Conservation (phyloP, 2,113 vertebrate genomes). For the Oplegnathus fasciatus region DNA sequence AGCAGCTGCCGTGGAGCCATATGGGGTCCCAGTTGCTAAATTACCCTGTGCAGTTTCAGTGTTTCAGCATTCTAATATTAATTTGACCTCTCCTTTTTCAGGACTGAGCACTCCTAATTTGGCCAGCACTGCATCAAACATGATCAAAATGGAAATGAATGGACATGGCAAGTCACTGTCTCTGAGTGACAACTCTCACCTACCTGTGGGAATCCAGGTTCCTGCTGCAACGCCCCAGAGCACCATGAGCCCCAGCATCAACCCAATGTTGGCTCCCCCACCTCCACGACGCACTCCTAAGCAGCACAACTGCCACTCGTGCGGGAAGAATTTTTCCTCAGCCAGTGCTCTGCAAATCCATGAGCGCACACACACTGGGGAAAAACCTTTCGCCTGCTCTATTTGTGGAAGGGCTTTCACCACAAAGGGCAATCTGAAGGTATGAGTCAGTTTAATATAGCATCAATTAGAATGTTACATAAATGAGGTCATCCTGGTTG, state of each 20-base stretch:
- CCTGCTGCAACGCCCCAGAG: constrained; percentile 90
- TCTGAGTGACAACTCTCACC: constrained; percentile 90
- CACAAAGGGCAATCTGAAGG: constrained; percentile 99
- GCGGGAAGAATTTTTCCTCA: constrained; percentile 99
- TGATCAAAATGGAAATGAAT: constrained; percentile 99
- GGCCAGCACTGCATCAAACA: constrained; percentile 91
- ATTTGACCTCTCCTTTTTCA: constrained; percentile 85
- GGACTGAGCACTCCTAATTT: constrained; percentile 92
- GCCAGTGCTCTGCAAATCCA: constrained; percentile 99
- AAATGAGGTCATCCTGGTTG: neutral
- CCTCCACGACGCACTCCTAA: constrained; percentile 96
- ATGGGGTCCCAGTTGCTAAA: neutral
- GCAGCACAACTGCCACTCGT: constrained; percentile 99
- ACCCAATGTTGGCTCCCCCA: constrained; percentile 96
- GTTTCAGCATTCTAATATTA: constrained; percentile 64
- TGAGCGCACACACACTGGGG: constrained; percentile 98
- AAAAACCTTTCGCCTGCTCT: constrained; percentile 98
- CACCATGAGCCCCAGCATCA: constrained; percentile 92
- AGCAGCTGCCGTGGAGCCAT: neutral
- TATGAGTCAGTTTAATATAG: constrained; percentile 68
- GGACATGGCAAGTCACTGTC: constrained; percentile 93
- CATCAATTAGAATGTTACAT: neutral
- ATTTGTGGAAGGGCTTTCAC: constrained; percentile 99
- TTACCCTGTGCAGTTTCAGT: neutral
- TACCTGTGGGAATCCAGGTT: constrained; percentile 91